Evolutionary conservation across 2,797 vertebrate genomes (phyloP), one percentile per base, ranked within the genome.

Genomic region (Falco concolor): DNA sequence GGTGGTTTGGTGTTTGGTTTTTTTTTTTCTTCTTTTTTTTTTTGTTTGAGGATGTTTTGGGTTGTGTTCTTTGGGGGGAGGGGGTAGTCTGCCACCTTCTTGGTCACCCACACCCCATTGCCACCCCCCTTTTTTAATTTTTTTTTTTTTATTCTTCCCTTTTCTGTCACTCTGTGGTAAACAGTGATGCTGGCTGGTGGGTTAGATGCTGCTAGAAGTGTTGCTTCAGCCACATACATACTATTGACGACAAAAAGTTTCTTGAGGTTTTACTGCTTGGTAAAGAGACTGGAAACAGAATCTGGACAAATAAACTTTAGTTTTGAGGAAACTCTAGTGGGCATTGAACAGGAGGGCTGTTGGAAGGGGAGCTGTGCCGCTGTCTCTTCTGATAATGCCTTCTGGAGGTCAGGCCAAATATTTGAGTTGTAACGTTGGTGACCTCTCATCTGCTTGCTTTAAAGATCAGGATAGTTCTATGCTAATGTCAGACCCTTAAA

Each of bases 21-120:
- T 12, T 12, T 13, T 40, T 40, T 13, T 13, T 40, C n/a, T n/a
- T 40, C 12, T 40, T 38, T 6, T 10, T 38, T 38, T 38, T 38
- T 38, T 38, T 38, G 13, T 25, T 60, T 36, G 20, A 32, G n/a
- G 15, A 2, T 5, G 3, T 70, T 85, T 19, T 24, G 10, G 13
- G 1, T 47, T 68, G 6, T 25, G 40, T 27, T 63, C 44, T 21
- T 2, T 3, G 4, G 3, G 18, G 3, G 8, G 13, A 13, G 5
- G 44, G 30, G 42, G 42, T 44, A 44, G 42, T 44, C 42, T 44
- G 42, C 42, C 42, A 17, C 42, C 15, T 44, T 44, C 42, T 44
- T 44, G 42, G 40, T 42, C 13, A 42, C 40, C 40, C 40, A 42
- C 40, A 42, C 40, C 13, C 40, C 40, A 42, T 13, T 42, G 40